Percentiles rank a stretch among this genome's conserved stretches.
phyloP scores from a whole-genome alignment of 2,888 invertebrate genomes.

The Galeruca laticollis region DNA sequence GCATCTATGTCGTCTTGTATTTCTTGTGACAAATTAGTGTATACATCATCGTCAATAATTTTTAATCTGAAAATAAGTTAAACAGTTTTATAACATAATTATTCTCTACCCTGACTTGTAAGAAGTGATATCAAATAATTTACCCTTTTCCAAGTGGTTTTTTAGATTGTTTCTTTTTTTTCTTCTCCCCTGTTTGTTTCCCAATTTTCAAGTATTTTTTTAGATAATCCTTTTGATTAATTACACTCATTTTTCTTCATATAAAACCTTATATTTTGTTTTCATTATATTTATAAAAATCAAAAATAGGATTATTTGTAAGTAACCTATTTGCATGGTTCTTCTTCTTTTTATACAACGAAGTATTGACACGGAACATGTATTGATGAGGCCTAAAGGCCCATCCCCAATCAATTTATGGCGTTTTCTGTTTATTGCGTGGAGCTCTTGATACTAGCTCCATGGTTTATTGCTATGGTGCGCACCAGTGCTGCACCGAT shows the following conservation, averaged over 20 bases:
- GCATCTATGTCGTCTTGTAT: conserved; percentile 78
- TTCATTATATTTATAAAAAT: background rate
- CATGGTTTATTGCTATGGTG: too few species aligned
- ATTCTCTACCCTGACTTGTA: too few species aligned
- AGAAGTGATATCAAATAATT: background rate
- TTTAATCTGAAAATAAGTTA: conserved; percentile 72
- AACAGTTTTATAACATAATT: too few species aligned
- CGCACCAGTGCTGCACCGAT: too few species aligned
- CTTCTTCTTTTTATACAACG: background rate
- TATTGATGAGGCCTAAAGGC: background rate
- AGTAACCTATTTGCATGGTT: background rate
- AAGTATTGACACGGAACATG: too few species aligned
- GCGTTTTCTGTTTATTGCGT: too few species aligned
- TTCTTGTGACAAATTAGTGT: conserved; percentile 72
- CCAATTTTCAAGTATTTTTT: conserved; percentile 80
- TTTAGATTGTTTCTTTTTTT: conserved; percentile 75
- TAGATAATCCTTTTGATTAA: conserved; percentile 83
- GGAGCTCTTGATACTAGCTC: too few species aligned
- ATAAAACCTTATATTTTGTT: too few species aligned
- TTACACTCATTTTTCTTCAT: conserved; percentile 66
- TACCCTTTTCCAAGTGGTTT: conserved; percentile 52
- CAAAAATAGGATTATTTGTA: background rate
- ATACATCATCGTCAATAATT: conserved; percentile 88
- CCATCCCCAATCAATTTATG: too few species aligned
- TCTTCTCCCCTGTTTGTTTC: conserved; percentile 73